Evolutionary conservation across 2,113 vertebrate genomes (phyloP), one percentile per base, ranked within the genome.

Genomic region (Bos javanicus): DNA sequence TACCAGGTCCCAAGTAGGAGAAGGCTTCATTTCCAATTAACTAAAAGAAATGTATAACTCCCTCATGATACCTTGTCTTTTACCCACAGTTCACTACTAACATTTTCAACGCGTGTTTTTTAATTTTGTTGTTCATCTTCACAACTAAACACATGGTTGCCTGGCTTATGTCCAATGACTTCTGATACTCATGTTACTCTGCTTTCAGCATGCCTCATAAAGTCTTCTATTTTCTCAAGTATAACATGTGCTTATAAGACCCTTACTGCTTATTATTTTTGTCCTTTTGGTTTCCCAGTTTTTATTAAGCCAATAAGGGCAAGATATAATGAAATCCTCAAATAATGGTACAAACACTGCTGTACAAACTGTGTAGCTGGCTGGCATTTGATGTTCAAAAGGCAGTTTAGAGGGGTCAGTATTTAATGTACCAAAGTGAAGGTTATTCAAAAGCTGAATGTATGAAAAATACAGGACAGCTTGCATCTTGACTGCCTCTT

Each of bases 261-360:
- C 43, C n/a, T 50, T 0, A 1, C 25, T 81, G 86, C 88, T 94
- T 93, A 85, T 86, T 92, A 67, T 60, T 94, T 95, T 93, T 94
- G 74, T 95, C 95, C 85, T 93, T 85, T 88, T 48, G 15, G 39
- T 84, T 94, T 57, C 76, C 14, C n/a, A 46, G 26, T 76, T 50
- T 80, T 83, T 62, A 54, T 46, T 95, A 91, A 97, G 85, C n/a
- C 86, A 95, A 56, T 62, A 82, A 97, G 46, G 62, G 54, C 26
- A 93, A 90, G 88, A 90, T 46, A 92, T 8, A 97, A 71, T 93
- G 86, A 96, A 93, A 91, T 84, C 89, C 39, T 94, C 95, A 87
- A 96, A 84, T 67, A 94, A 95, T 80, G 36, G 57, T 15, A 93
- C 12, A 92, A 91, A 96, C 54, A 87, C 13, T 28, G 87, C 92